Conservation (phyloP, 1,140 invertebrate species). For the Andrena cerasifolii region DNA sequence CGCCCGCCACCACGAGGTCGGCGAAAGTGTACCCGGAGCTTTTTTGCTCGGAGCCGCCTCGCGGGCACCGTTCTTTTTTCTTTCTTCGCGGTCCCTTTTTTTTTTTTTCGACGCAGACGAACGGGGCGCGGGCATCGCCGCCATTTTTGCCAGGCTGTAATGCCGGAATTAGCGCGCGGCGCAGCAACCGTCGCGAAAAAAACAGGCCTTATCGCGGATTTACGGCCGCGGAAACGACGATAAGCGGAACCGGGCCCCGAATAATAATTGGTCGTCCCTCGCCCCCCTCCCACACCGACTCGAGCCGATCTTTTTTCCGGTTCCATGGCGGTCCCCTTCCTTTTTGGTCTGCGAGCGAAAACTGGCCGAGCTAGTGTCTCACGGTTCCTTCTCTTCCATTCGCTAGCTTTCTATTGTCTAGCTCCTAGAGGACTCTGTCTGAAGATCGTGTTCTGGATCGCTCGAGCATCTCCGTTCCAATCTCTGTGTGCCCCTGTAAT, state of each 20-base stretch:
- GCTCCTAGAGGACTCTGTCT: too few relatives aligned
- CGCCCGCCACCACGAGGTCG: constrained; percentile 78
- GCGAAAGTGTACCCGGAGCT: constrained; percentile 82
- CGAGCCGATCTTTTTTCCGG: constrained; percentile 15
- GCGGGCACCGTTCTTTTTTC: constrained; percentile 68
- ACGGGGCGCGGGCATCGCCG: constrained; percentile 39
- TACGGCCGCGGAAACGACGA: constrained; percentile 54
- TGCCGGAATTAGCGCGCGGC: constrained; percentile 75
- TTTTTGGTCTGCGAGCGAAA: too few relatives aligned
- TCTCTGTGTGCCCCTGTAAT: too few relatives aligned
- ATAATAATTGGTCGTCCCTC: constrained; percentile 25
- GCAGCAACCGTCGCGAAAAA: constrained; percentile 37
- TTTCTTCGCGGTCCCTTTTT: constrained; percentile 59
- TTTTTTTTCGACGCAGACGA: constrained; percentile 54
- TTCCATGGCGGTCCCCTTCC: neutral
- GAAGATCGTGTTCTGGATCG: too few relatives aligned
- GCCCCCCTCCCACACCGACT: constrained; percentile 14
- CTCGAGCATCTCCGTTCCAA: too few relatives aligned
- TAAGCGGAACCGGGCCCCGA: constrained; percentile 32
- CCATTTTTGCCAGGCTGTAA: constrained; percentile 74
- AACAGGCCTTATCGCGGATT: constrained; percentile 59
- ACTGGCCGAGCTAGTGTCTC: too few relatives aligned
- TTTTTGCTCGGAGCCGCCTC: constrained; percentile 76
- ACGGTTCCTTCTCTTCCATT: too few relatives aligned
- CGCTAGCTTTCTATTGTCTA: too few relatives aligned